Percentiles rank a stretch among this genome's conserved stretches.
Evolutionary conservation across 1,140 invertebrate genomes (phyloP).

Genomic region (Brachionus koreanus): DNA sequence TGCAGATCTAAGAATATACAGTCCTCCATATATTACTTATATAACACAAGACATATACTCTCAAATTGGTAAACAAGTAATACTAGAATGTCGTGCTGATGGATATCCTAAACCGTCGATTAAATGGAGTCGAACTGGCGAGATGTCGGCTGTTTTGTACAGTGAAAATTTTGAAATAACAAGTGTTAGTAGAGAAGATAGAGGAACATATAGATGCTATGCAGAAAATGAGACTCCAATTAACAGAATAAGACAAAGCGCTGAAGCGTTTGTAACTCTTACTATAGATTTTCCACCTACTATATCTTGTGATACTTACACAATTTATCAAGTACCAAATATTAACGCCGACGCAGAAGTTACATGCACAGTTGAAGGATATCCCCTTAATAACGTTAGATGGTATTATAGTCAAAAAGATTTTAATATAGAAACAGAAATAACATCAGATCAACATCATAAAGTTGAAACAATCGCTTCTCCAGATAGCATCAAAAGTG

Average conservation of each 20-base stretch:
- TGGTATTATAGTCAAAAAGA: constrained; percentile 36
- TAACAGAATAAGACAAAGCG: constrained; percentile 1
- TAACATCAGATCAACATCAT: constrained; percentile 17
- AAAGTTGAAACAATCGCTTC: constrained; percentile 36
- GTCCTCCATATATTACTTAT: constrained; percentile 28
- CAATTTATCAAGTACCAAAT: constrained; percentile 28
- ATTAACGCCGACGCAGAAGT: constrained; percentile 43
- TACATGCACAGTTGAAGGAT: constrained; percentile 37
- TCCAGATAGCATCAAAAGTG: constrained; percentile 28
- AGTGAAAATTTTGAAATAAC: constrained; percentile 34
- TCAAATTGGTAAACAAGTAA: neutral
- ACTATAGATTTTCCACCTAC: constrained; percentile 38
- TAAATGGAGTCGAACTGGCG: constrained; percentile 33
- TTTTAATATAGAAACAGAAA: constrained; percentile 36
- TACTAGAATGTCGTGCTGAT: constrained; percentile 1
- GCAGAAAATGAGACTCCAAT: constrained; percentile 40
- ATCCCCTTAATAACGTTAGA: constrained; percentile 31
- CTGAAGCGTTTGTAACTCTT: constrained; percentile 32
- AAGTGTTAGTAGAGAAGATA: constrained; percentile 33
- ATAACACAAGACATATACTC: constrained; percentile 23
- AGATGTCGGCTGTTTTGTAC: constrained; percentile 16
- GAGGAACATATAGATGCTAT: constrained; percentile 36
- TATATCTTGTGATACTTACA: constrained; percentile 18
- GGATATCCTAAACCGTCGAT: constrained; percentile 42
- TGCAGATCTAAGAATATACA: neutral